Evolutionary conservation across 2,888 invertebrate species (phyloP).

Genomic region (Chydorus sphaericus): DNA sequence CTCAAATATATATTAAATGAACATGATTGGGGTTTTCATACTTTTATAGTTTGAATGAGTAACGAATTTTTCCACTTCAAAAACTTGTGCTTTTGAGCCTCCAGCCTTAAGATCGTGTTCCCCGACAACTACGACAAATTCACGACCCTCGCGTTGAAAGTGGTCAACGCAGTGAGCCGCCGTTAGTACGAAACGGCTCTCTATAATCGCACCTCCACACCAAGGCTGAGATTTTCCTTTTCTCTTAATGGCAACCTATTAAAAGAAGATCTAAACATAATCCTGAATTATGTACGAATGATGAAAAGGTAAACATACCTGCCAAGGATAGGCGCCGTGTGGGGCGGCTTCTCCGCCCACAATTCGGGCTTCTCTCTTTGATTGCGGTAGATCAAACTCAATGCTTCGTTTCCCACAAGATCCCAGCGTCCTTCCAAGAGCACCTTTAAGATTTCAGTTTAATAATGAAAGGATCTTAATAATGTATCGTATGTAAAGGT

Average conservation of each 20-base stretch:
- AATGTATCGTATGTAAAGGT: too few relatives aligned
- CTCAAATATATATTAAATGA: neutral
- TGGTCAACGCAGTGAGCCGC: constrained; percentile 25
- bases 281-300: too few relatives aligned
- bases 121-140: constrained; percentile 31
- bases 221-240: constrained; percentile 9
- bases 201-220: constrained; percentile 25
- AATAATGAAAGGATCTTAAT: too few relatives aligned
- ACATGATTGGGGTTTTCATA: neutral
- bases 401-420: constrained; percentile 45
- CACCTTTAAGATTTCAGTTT: too few relatives aligned
- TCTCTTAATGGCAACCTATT: neutral
- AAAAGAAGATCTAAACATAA: too few relatives aligned
- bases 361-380: constrained; percentile 33
- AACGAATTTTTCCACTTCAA: constrained; percentile 36
- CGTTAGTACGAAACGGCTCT: constrained; percentile 22
- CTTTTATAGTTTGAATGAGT: neutral
- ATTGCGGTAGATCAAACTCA: constrained; percentile 39
- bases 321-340: constrained; percentile 61
- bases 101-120: constrained; percentile 41
- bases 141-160: constrained; percentile 12
- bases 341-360: constrained; percentile 51
- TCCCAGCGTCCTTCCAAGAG: too few relatives aligned
- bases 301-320: too few relatives aligned
- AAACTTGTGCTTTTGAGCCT: constrained; percentile 42